Evolutionary conservation across 2,888 invertebrate genomes (phyloP).

Genomic region (Chrysodeixis includens): DNA sequence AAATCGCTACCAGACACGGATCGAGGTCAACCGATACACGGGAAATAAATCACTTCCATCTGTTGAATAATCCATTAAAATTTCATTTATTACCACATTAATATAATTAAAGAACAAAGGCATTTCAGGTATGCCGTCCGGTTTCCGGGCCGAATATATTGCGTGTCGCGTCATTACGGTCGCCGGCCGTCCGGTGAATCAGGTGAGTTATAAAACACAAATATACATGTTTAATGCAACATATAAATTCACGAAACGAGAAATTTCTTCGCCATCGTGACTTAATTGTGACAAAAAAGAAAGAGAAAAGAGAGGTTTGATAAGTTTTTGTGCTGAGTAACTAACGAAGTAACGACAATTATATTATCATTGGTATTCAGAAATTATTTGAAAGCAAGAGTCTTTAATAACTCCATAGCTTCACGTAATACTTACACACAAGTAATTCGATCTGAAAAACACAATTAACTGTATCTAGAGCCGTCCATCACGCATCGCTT

Average conservation of each 20-base stretch:
- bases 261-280: conserved; percentile 10
- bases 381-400: no score
- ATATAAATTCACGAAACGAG: conserved; percentile 17
- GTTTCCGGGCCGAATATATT: conserved; percentile 47
- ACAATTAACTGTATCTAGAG: conserved; percentile 24
- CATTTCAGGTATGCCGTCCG: conserved; percentile 43
- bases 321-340: no score
- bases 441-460: conserved; percentile 33
- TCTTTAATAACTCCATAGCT: not conserved
- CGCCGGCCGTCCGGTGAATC: conserved; percentile 31
- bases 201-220: conserved; percentile 32
- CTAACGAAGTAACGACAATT: no score
- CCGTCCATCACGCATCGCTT: conserved; percentile 35
- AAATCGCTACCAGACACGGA: conserved; percentile 28
- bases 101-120: conserved; percentile 42
- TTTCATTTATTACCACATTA: conserved; percentile 35
- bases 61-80: conserved; percentile 42
- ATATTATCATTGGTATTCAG: no score
- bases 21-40: conserved; percentile 25
- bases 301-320: no score
- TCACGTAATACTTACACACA: conserved; percentile 14
- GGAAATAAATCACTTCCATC: conserved; percentile 35
- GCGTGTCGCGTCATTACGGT: not conserved
- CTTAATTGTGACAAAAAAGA: no score
- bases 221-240: conserved; percentile 28